Base-by-base conservation (phyloP, 1,140 invertebrate species). In the Scylla paramamosain region DNA sequence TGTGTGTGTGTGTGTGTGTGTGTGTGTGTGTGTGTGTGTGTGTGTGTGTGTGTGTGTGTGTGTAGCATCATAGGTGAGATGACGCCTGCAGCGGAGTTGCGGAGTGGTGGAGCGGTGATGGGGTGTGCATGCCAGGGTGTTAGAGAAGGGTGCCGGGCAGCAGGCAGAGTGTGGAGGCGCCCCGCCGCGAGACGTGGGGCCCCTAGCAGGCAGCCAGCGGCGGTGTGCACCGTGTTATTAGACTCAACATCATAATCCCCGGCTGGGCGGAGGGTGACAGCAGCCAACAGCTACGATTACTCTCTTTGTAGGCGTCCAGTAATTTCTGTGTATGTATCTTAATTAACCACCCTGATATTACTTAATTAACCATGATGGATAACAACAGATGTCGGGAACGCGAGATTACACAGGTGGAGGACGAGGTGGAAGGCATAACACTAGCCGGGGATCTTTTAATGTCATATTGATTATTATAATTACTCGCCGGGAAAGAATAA, bases 321-420 rank as follows among this genome's bases (percentile, higher is more conserved):
- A 91, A 91, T 91, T 77, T 77, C 39, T 77, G 90, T 77, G n/a
- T 45, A 91, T 91, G 90, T 77, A 91, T 91, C 90, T 91, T 91
- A 91, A 91, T 91, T 91, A 91, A 77, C 32, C 31, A 91, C 12
- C 52, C 90, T 77, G 10, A 25, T 32, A 91, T 91, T 91, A 91
- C 90, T 91, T 91, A 91, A 91, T 91, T 91, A 77, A 77, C 52
- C 48, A 91, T 91, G 90, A 91, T 77, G 16, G 67, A 77, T 91
- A 91, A 91, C 32, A 77, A 39, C 7, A 16, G 39, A 12, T 25
- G 46, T 10, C 52, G 90, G 29, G 67, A 46, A 91, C 29, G 29
- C 90, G 2, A 77, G 67, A 91, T 91, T 77, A 91, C 48, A 91
- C 59, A 46, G 89, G 89, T 52, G 4, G 89, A 46, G 48, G 89